Evolutionary conservation across 35 echinoderm and acorn worm species (phyloP).

Genomic region (Lytechinus pictus): DNA sequence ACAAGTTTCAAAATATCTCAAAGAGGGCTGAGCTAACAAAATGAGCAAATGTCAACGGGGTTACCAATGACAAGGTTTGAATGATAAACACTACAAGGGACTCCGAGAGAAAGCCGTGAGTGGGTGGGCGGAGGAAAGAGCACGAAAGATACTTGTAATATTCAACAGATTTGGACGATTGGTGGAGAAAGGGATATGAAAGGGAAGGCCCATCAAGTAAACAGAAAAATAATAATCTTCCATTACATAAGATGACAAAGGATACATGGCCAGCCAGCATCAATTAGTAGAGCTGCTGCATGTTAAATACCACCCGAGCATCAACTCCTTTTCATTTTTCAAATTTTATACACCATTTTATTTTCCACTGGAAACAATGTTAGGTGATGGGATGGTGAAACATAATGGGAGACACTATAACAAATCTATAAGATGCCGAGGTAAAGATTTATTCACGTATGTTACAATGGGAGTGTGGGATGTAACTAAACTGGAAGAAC

Average conservation of each 20-base stretch:
- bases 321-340: background rate
- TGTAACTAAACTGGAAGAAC: background rate
- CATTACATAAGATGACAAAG: too few species aligned
- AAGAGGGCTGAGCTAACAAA: constrained; percentile 36
- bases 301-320: background rate
- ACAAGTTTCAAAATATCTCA: constrained; percentile 25
- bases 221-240: too few species aligned
- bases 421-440: background rate
- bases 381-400: background rate
- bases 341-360: background rate
- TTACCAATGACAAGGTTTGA: background rate
- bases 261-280: too few species aligned
- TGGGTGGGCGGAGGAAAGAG: background rate
- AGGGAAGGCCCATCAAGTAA: background rate
- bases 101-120: background rate
- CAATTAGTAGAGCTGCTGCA: too few species aligned
- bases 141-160: background rate
- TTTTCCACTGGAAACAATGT: background rate
- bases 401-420: background rate
- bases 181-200: background rate
- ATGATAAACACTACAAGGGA: background rate
- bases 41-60: constrained; percentile 8
- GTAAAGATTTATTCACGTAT: background rate
- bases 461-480: background rate
- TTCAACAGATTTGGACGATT: background rate